Evolutionary conservation across 2,888 invertebrate genomes (phyloP).

Genomic region (Drosophila hamatofila): DNA sequence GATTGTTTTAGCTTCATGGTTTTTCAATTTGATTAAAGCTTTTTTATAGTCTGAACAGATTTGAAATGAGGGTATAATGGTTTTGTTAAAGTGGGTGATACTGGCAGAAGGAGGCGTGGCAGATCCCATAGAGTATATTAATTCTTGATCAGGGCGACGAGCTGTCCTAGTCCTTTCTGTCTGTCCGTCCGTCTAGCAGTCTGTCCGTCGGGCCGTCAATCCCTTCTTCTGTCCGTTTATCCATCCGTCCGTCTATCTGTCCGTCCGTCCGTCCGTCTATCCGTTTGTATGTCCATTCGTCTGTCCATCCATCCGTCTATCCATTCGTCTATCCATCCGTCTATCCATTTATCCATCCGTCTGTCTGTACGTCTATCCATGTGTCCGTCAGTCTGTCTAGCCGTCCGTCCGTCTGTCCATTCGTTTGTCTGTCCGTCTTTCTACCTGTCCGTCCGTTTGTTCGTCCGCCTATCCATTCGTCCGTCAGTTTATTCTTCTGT

Average conservation of each 20-base stretch:
- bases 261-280: not conserved
- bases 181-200: not conserved
- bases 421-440: not conserved
- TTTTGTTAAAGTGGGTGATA: not conserved
- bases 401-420: not conserved
- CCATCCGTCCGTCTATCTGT: not conserved
- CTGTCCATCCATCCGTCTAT: not conserved
- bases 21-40: slow-evolving; percentile 11
- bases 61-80: not conserved
- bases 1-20: not conserved
- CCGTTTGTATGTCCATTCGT: not conserved
- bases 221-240: no score
- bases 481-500: not conserved
- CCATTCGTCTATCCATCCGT: not conserved
- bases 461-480: not conserved
- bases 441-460: not conserved
- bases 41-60: not conserved
- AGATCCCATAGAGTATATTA: not conserved
- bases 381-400: not conserved
- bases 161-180: not conserved
- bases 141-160: not conserved
- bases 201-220: not conserved
- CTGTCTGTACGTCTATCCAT: not conserved
- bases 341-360: not conserved
- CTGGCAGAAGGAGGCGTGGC: not conserved